Evolutionary conservation across 2,888 invertebrate genomes (phyloP).

Genomic region (Drosophila borealis): DNA sequence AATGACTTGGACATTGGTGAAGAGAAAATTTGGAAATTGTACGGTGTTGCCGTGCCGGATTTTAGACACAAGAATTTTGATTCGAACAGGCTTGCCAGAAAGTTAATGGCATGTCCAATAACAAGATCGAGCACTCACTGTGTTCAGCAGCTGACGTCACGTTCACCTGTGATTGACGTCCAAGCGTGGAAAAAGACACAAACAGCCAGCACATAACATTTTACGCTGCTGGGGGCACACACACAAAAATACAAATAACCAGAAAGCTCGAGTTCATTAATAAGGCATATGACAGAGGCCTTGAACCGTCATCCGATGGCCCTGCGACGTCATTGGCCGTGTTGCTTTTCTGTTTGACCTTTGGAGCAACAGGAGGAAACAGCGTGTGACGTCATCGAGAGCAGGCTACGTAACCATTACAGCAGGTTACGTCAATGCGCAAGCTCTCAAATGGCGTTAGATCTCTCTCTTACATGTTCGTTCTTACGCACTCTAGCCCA

Average conservation of each 20-base stretch:
- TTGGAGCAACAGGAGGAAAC: slow-evolving; percentile 58
- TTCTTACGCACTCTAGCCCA: slow-evolving; percentile 7
- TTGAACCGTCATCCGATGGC: slow-evolving; percentile 49
- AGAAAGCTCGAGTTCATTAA: slow-evolving; percentile 43
- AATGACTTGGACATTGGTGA: slow-evolving; percentile 43
- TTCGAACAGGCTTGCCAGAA: slow-evolving; percentile 9
- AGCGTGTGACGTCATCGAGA: slow-evolving; percentile 52
- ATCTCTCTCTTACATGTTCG: slow-evolving; percentile 1
- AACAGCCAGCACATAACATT: slow-evolving; percentile 14
- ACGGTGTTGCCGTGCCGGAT: slow-evolving; percentile 57
- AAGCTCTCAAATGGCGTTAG: slow-evolving; percentile 18
- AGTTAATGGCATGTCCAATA: slow-evolving; percentile 14
- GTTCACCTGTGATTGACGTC: slow-evolving; percentile 70
- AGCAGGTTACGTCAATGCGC: slow-evolving; percentile 67
- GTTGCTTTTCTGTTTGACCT: slow-evolving; percentile 38
- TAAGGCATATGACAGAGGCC: slow-evolving; percentile 47
- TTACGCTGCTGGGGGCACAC: slow-evolving; percentile 27
- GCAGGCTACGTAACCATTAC: slow-evolving; percentile 38
- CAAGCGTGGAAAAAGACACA: slow-evolving; percentile 10
- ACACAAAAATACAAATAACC: slow-evolving; percentile 3
- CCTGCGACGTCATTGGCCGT: slow-evolving; percentile 48
- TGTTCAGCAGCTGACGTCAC: slow-evolving; percentile 62
- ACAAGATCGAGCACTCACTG: slow-evolving; percentile 29
- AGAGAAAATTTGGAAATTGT: slow-evolving; percentile 29
- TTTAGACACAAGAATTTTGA: slow-evolving; percentile 36